Evolutionary conservation across 2,797 vertebrate species (phyloP).

Genomic region (Aselliscus stoliczkanus): DNA sequence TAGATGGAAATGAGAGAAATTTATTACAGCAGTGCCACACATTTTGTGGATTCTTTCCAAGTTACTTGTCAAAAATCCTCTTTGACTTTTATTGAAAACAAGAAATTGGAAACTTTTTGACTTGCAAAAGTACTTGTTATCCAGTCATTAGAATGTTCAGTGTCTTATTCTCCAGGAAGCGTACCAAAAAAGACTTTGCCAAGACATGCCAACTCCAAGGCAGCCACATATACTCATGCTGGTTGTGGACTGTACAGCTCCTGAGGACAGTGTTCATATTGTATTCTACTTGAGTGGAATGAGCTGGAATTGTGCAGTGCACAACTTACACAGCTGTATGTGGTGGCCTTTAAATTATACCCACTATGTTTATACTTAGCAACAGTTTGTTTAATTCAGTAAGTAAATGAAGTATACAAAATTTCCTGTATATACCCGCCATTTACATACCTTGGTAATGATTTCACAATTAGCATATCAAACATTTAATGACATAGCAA

Average conservation of each 20-base stretch:
- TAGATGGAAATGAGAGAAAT: neutral
- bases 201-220: neutral
- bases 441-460: neutral
- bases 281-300: neutral
- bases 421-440: neutral
- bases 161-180: neutral
- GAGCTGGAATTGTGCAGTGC: neutral
- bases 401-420: neutral
- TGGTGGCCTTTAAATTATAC: neutral
- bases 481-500: neutral
- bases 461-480: neutral
- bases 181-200: neutral
- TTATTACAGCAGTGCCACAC: neutral
- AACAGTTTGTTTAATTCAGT: neutral
- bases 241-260: neutral
- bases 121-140: neutral
- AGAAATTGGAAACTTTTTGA: neutral
- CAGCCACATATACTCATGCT: neutral
- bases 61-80: slow-evolving; percentile 16
- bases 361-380: neutral
- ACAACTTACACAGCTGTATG: neutral
- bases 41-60: neutral
- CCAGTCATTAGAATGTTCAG: neutral
- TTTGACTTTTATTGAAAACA: slow-evolving; percentile 29
- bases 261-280: neutral